Conservation (phyloP, 2,797 vertebrate genomes). For the Hemibagrus guttatus region DNA sequence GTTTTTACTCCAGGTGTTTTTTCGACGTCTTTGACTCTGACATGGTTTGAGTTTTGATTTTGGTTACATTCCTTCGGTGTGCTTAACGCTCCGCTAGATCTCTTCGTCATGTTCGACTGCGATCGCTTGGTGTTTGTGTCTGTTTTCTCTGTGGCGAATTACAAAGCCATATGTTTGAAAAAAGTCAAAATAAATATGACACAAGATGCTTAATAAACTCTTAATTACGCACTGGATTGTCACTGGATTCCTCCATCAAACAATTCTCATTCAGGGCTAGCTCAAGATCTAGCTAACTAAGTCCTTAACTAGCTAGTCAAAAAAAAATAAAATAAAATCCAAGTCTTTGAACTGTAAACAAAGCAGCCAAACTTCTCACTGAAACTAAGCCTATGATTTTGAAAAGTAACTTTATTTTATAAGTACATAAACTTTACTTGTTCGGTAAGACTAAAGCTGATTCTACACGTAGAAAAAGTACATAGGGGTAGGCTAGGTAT, state of each 20-base stretch:
- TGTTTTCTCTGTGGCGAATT: neutral
- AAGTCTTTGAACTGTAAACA: neutral
- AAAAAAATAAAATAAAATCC: neutral
- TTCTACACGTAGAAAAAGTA: neutral
- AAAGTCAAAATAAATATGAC: neutral
- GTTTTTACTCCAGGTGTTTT: constrained; percentile 12
- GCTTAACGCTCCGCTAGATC: neutral
- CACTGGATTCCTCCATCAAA: neutral
- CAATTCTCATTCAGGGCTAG: neutral
- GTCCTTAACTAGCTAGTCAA: neutral
- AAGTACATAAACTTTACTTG: constrained; percentile 46
- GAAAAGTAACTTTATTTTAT: constrained; percentile 43
- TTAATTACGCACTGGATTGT: neutral
- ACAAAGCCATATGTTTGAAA: neutral
- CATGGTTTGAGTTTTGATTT: neutral
- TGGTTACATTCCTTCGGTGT: neutral
- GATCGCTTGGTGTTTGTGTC: constrained; percentile 4
- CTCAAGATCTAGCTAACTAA: neutral
- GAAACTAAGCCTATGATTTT: constrained; percentile 1
- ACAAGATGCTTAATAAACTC: neutral
- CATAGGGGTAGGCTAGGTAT: neutral
- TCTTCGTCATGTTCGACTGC: constrained; percentile 36
- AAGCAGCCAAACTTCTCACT: neutral
- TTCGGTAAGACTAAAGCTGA: constrained; percentile 27
- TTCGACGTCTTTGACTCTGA: constrained; percentile 22